Evolutionary conservation across 2,113 vertebrate genomes (phyloP).

Genomic region (Toxotes jaculatrix): DNA sequence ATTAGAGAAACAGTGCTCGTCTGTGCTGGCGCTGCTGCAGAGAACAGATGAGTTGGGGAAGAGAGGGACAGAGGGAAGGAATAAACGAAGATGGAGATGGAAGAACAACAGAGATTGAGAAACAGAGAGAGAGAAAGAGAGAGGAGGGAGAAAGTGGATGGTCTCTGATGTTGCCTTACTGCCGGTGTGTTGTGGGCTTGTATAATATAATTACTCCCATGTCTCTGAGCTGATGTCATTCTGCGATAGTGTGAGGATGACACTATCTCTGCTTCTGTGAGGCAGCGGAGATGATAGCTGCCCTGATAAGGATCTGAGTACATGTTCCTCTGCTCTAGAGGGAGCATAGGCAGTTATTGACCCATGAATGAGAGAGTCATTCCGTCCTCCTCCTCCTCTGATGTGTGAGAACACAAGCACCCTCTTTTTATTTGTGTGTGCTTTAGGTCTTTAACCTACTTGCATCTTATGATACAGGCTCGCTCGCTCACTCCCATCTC

Average conservation of each 20-base stretch:
- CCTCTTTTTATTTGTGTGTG: conserved; percentile 40
- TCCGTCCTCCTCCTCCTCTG: conserved; percentile 52
- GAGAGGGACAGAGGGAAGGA: conserved; percentile 8
- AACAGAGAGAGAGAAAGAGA: conserved; percentile 16
- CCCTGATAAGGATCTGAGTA: conserved; percentile 87
- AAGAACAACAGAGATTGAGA: conserved; percentile 15
- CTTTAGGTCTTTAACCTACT: conserved; percentile 62
- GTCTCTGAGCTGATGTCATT: conserved; percentile 81
- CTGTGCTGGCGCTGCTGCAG: conserved; percentile 21
- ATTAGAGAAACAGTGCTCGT: conserved; percentile 58
- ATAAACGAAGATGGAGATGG: conserved; percentile 6
- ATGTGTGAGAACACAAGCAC: conserved; percentile 49
- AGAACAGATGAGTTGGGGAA: conserved; percentile 23
- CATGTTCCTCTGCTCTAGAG: conserved; percentile 81
- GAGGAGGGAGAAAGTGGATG: conserved; percentile 21
- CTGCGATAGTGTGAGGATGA: conserved; percentile 71
- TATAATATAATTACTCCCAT: conserved; percentile 85
- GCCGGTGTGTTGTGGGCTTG: conserved; percentile 81
- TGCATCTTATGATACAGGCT: conserved; percentile 35
- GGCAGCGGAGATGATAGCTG: conserved; percentile 81
- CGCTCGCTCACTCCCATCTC: neutral
- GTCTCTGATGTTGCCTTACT: conserved; percentile 63
- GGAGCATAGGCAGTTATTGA: conserved; percentile 83
- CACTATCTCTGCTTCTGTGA: conserved; percentile 79
- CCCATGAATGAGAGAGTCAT: conserved; percentile 77